Evolutionary conservation across 2,113 vertebrate genomes (phyloP).

Genomic region (Egretta garzetta): DNA sequence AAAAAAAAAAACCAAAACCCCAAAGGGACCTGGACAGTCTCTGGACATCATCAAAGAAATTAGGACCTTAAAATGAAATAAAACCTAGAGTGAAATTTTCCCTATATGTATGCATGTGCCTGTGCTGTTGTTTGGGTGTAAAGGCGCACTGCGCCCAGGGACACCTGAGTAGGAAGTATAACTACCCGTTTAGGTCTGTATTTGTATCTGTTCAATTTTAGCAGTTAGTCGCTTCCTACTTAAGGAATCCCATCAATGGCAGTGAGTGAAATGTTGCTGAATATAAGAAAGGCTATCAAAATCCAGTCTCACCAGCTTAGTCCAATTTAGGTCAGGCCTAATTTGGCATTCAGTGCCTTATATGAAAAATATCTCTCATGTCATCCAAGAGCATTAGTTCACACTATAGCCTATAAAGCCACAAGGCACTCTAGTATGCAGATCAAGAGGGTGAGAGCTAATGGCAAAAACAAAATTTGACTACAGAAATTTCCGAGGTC

Average conservation of each 20-base stretch:
- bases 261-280: background rate
- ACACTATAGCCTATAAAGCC: background rate
- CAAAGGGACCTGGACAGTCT: background rate
- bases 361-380: background rate
- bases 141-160: background rate
- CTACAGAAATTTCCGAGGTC: background rate
- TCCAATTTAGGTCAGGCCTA: background rate
- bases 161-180: background rate
- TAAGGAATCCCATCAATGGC: background rate
- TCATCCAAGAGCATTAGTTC: background rate
- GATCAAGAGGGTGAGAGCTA: background rate
- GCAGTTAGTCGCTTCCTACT: background rate
- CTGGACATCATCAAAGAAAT: conserved; percentile 10
- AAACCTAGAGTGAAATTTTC: background rate
- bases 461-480: background rate
- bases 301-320: background rate
- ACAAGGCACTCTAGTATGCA: background rate
- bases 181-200: background rate
- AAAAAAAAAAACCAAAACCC: background rate
- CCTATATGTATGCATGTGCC: background rate
- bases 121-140: background rate
- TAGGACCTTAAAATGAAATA: background rate
- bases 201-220: background rate
- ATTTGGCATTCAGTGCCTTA: background rate
- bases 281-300: background rate